Conservation (phyloP, 2,113 vertebrate genomes). For the Zosterops japonicus region DNA sequence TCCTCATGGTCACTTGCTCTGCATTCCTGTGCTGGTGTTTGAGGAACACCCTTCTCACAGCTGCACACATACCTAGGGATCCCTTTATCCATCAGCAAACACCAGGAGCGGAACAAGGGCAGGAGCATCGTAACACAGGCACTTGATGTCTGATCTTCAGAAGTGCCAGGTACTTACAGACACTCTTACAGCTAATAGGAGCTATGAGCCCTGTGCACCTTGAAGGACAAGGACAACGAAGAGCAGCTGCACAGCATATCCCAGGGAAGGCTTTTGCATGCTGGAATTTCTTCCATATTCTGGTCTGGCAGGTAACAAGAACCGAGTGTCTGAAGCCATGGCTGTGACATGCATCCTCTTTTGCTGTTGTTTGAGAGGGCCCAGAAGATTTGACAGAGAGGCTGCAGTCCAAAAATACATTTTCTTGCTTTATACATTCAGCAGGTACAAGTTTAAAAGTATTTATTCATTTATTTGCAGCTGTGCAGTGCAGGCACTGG, state of each 20-base stretch:
- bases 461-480: not conserved
- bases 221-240: not conserved
- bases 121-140: not conserved
- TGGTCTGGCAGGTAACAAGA: not conserved
- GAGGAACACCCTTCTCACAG: not conserved
- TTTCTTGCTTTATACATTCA: not conserved
- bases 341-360: not conserved
- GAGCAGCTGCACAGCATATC: not conserved
- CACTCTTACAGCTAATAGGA: not conserved
- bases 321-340: not conserved
- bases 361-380: not conserved
- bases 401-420: not conserved
- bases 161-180: not conserved
- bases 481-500: not conserved
- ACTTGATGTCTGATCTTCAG: not conserved
- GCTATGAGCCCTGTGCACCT: not conserved
- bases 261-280: not conserved
- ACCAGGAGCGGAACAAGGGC: not conserved
- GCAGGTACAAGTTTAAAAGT: not conserved
- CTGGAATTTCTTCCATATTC: not conserved
- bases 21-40: not conserved
- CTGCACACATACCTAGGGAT: not conserved
- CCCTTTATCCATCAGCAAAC: not conserved
- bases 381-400: not conserved
- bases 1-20: not conserved